Evolutionary conservation across 2,888 invertebrate species (phyloP), one percentile per base, ranked within the genome.

Genomic region (Acanthosepion pharaonis): DNA sequence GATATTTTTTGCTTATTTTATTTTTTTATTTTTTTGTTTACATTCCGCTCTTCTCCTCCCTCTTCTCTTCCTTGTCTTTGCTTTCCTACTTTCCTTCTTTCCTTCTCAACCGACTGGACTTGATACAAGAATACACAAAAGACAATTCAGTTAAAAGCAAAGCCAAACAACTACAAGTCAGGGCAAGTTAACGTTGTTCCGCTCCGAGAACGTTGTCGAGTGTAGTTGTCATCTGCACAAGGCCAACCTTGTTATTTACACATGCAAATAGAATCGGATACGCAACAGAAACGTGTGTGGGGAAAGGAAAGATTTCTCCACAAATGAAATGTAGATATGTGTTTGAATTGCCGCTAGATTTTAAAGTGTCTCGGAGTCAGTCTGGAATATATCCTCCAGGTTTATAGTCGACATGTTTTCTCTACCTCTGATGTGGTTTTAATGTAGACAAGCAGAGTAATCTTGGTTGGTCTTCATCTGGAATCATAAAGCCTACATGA

Each of bases 111-210:
- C n/a, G 15, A 11, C 18, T n/a, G 78, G n/a, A n/a, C 23, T 78
- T n/a, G 15, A 78, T 78, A 78, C 78, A n/a, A 78, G n/a, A 78
- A 78, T 78, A 78, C 78, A n/a, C n/a, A 33, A 33, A 18, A 78
- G 78, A 78, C n/a, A 78, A 78, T 78, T 78, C 78, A n/a, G 15
- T 78, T 78, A 33, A 78, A 78, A 78, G n/a, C 78, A 15, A 33
- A n/a, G 33, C 78, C n/a, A n/a, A 78, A 78, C n/a, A 11, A 33
- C n/a, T 33, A 9, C 78, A 33, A 78, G 78, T 78, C 78, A 6
- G n/a, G 78, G 33, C 78, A 78, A 78, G 78, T 78, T 78, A 33
- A 78, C n/a, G 78, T n/a, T 78, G 78, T n/a, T 78, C n/a, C 78
- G 78, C 59, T 78, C 33, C n/a, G n/a, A 78, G 78, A n/a, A n/a